Conservation (phyloP, 2,797 vertebrate genomes). For the Cygnus olor region DNA sequence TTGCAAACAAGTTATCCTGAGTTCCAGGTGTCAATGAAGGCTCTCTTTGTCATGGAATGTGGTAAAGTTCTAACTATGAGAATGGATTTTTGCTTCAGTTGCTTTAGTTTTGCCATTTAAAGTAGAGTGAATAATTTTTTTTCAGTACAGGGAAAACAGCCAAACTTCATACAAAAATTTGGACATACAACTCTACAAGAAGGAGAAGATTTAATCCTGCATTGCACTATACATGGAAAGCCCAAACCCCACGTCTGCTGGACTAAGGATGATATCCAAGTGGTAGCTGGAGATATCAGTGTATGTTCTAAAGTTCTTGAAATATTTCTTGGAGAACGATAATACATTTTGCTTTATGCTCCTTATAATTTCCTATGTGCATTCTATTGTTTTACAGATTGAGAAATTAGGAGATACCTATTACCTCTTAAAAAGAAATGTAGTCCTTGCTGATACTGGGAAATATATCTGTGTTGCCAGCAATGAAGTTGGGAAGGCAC, state of each 20-base stretch:
- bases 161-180: conserved; percentile 55
- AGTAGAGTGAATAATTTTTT: not conserved
- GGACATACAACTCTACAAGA: conserved; percentile 51
- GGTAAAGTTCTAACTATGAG: not conserved
- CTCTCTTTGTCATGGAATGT: not conserved
- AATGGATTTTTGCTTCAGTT: not conserved
- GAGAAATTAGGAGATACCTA: conserved; percentile 68
- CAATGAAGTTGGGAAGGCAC: conserved; percentile 61
- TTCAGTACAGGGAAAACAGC: conserved; percentile 56
- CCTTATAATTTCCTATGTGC: not conserved
- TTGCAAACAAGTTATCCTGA: not conserved
- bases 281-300: conserved; percentile 6
- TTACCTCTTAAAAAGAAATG: conserved; percentile 67
- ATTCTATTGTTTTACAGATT: conserved; percentile 59
- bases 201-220: conserved; percentile 68
- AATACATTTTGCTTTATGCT: not conserved
- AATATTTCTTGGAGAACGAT: not conserved
- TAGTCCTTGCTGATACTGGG: conserved; percentile 57
- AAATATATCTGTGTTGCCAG: conserved; percentile 67
- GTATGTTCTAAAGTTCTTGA: conserved; percentile 36
- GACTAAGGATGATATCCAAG: conserved; percentile 55
- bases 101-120: not conserved
- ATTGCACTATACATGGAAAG: conserved; percentile 47
- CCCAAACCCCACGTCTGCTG: conserved; percentile 57
- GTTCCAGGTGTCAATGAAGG: not conserved